phyloP scores from a whole-genome alignment of 2,888 invertebrate genomes.

The Eueremaeus valkanovi region DNA sequence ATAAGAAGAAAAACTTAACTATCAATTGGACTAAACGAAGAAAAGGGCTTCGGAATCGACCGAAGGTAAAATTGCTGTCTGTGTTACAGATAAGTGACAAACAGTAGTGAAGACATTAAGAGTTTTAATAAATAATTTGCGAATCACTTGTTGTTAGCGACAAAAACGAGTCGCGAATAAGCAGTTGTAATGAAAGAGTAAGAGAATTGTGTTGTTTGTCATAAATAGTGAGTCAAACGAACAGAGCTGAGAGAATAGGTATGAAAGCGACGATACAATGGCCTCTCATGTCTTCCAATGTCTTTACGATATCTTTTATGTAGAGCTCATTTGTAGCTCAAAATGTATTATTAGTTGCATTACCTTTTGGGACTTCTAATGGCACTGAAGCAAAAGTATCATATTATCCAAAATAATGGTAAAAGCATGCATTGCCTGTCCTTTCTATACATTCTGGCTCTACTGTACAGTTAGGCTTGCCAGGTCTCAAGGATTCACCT shows the following conservation, averaged over 20 bases:
- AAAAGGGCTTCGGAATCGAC: not conserved
- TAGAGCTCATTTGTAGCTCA: not conserved
- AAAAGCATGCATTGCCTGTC: slow-evolving; percentile 12
- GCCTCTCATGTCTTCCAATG: not conserved
- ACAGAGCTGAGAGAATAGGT: no score
- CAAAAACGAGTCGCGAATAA: not conserved
- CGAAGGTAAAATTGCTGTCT: not conserved
- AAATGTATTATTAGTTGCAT: slow-evolving; percentile 21
- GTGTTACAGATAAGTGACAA: not conserved
- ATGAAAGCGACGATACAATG: not conserved
- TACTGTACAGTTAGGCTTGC: not conserved
- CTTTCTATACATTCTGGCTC: not conserved
- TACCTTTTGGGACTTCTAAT: slow-evolving; percentile 23
- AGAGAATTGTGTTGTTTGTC: not conserved
- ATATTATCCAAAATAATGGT: slow-evolving; percentile 11
- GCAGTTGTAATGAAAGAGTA: not conserved
- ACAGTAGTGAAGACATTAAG: not conserved
- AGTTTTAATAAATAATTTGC: slow-evolving; percentile 16
- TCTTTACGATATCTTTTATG: not conserved
- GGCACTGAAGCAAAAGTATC: slow-evolving; percentile 13
- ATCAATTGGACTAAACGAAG: not conserved
- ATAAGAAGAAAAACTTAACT: not conserved
- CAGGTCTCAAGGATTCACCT: no score
- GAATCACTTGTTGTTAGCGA: slow-evolving; percentile 1
- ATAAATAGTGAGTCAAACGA: not conserved